Conservation (phyloP, 2,888 invertebrate species). For the Stenchaetothrips biformis region DNA sequence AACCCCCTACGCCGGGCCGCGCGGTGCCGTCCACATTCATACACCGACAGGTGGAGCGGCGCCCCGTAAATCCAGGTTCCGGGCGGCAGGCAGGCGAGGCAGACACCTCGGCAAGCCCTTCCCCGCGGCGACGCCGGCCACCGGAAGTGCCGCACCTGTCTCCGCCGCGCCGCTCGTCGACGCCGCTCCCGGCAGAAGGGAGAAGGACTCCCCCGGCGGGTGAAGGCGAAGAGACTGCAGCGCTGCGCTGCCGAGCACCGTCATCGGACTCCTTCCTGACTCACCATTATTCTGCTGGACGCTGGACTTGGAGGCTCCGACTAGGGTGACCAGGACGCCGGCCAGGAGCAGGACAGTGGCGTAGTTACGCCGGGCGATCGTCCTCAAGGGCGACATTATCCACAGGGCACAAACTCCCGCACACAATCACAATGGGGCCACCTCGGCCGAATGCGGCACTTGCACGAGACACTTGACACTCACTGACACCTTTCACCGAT, state of each 20-base stretch:
- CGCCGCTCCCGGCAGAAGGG: neutral
- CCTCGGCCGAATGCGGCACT: neutral
- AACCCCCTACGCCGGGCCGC: no score
- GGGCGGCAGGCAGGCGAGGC: neutral
- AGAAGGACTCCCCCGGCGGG: neutral
- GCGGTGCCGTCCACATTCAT: no score
- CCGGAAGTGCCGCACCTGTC: neutral
- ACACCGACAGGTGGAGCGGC: neutral
- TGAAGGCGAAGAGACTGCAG: neutral
- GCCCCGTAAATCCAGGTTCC: neutral
- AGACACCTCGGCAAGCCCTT: neutral
- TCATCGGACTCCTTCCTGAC: neutral
- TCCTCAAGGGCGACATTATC: constrained; percentile 2
- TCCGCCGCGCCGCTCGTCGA: no score
- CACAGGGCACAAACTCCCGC: neutral
- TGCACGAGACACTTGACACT: neutral
- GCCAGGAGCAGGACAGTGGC: neutral
- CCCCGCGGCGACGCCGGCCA: neutral
- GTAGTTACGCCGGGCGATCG: neutral
- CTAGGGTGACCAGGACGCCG: neutral
- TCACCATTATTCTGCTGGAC: constrained; percentile 8
- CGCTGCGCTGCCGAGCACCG: neutral
- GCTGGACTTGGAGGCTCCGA: neutral
- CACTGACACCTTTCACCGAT: neutral
- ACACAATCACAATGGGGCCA: neutral